Conservation (phyloP, 2,113 vertebrate genomes). For the Arvicanthis niloticus region DNA sequence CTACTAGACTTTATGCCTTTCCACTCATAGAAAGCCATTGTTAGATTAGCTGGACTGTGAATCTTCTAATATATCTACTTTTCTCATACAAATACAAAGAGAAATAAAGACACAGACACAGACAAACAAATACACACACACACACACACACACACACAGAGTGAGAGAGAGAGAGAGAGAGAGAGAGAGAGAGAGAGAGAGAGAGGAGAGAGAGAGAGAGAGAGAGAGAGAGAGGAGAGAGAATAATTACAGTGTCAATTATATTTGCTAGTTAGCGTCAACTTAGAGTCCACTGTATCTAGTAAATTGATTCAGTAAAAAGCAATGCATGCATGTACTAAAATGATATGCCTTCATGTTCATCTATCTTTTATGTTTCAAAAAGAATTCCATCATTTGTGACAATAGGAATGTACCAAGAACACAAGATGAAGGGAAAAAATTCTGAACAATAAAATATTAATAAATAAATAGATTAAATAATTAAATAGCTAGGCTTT, state of each 20-base stretch:
- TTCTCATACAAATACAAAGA: too few relatives aligned
- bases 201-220: too few relatives aligned
- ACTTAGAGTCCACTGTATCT: background rate
- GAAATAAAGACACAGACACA: too few relatives aligned
- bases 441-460: background rate
- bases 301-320: background rate
- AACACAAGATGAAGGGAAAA: background rate
- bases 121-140: too few relatives aligned
- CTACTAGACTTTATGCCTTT: background rate
- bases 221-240: too few relatives aligned
- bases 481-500: too few relatives aligned
- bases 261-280: background rate
- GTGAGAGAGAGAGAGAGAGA: too few relatives aligned
- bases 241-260: background rate
- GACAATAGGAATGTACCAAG: background rate
- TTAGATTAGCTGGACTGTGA: background rate
- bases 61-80: background rate
- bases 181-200: too few relatives aligned
- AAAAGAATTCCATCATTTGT: background rate
- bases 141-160: too few relatives aligned
- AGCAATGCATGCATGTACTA: background rate
- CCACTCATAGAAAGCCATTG: background rate
- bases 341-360: background rate
- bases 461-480: background rate
- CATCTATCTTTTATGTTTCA: background rate